Evolutionary conservation across 2,113 vertebrate species (phyloP).

Genomic region (Mormyrus lacerda): DNA sequence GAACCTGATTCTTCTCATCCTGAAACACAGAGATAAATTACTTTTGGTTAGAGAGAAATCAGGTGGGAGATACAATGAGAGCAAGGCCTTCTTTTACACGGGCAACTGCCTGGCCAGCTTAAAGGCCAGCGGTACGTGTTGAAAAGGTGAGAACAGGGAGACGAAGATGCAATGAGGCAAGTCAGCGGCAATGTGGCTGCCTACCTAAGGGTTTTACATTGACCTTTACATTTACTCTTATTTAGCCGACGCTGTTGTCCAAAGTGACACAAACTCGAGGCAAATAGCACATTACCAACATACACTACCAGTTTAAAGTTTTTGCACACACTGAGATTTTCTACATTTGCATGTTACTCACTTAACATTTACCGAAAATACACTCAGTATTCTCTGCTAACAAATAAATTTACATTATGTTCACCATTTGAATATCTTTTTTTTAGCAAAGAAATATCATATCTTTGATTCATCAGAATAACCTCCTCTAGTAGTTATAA

Average conservation of each 20-base stretch:
- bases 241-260: neutral
- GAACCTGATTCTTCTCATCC: constrained; percentile 91
- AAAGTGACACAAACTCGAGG: neutral
- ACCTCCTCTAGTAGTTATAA: too few species aligned
- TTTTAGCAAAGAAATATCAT: too few species aligned
- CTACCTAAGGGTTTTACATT: neutral
- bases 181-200: neutral
- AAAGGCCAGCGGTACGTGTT: neutral
- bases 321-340: too few species aligned
- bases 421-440: too few species aligned
- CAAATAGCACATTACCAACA: neutral
- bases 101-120: neutral
- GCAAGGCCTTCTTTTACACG: neutral
- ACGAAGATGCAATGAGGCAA: neutral
- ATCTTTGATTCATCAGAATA: too few species aligned
- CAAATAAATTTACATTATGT: too few species aligned
- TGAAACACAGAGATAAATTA: constrained; percentile 39
- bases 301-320: neutral
- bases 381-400: too few species aligned
- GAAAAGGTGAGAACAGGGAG: neutral
- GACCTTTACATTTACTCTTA: neutral
- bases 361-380: too few species aligned
- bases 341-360: too few species aligned
- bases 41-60: neutral
- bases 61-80: neutral